Evolutionary conservation across 37 sponge, comb jelly and placozoan species (phyloP), one percentile per base, ranked within the genome.

Genomic region (Beroe forskalii): DNA sequence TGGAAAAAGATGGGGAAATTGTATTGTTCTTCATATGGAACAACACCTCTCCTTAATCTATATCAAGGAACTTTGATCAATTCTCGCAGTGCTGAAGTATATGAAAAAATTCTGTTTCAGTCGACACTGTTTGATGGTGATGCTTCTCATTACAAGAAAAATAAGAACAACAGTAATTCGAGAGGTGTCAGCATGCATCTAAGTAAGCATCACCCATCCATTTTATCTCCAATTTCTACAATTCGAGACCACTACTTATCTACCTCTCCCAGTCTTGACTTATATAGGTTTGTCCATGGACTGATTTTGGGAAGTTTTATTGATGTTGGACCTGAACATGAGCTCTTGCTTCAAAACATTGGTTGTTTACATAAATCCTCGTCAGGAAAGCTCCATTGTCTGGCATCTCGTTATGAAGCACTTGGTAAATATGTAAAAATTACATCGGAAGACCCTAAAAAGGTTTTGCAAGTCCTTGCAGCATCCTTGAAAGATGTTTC

Each of bases 1-100:
- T 80, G 86, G 86, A 80, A 80, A 37, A 80, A 80, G 48, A 20
- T 80, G 8, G 55, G 44, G 40, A 80, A 80, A 23, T 37, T 80
- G 14, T 44, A 42, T 80, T 42, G 40, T n/a, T 69, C 72, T 33
- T 32, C 17, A 19, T 14, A 32, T 14, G 72, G 72, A 3, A 69
- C 72, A 3, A 17, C 39, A 35, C 72, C 72, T 36, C 72, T 69
- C 28, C 32, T 69, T 14, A 69, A 69, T 33, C 19, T 69, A 14
- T 14, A 32, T 12, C 27, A 69, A 14, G 72, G 72, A 1, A 3
- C 32, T 35, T 37, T 69, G 4, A 69, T 69, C 28, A 69, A 9
- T 33, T 36, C 36, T 33, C 37, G 19, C 19, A 32, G 72, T 69
- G 72, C 72, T 9, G 37, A 35, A 33, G 17, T 69, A 20, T 69